Evolutionary conservation across 2,888 invertebrate species (phyloP).

Genomic region (Mongoloraphidia duomilia): DNA sequence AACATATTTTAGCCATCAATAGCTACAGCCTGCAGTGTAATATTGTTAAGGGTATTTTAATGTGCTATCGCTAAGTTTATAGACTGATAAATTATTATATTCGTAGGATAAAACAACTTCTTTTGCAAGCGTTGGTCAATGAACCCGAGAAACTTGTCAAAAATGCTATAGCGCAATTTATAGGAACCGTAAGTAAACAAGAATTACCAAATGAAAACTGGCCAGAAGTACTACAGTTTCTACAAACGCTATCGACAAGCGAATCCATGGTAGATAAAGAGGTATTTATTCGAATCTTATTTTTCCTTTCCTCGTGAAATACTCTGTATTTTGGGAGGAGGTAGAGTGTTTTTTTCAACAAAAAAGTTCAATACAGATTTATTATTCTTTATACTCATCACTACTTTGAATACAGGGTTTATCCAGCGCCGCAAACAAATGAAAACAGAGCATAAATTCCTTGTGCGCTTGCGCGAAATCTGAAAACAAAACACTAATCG

Average conservation of each 20-base stretch:
- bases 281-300: slow-evolving; percentile 25
- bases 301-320: no score
- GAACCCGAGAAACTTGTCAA: slow-evolving; percentile 51
- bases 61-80: neutral
- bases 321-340: no score
- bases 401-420: no score
- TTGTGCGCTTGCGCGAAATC: no score
- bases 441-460: no score
- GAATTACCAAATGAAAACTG: slow-evolving; percentile 48
- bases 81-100: slow-evolving; percentile 1
- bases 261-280: slow-evolving; percentile 40
- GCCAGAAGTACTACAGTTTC: slow-evolving; percentile 50
- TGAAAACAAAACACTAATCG: no score
- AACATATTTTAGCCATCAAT: no score
- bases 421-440: no score
- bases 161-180: slow-evolving; percentile 54
- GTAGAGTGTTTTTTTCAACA: no score
- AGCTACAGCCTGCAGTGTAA: no score
- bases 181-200: slow-evolving; percentile 57
- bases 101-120: slow-evolving; percentile 41
- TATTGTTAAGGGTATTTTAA: neutral
- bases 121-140: slow-evolving; percentile 42
- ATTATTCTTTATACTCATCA: no score
- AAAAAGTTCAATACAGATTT: no score
- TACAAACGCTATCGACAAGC: slow-evolving; percentile 41